A percentile compares a stretch with the other conserved stretches of the same genome.
These are phyloP conservation scores for Furnarius figulus DNA, from an alignment of 2,113 vertebrate genomes.

Conservation along the genomic window DNA sequence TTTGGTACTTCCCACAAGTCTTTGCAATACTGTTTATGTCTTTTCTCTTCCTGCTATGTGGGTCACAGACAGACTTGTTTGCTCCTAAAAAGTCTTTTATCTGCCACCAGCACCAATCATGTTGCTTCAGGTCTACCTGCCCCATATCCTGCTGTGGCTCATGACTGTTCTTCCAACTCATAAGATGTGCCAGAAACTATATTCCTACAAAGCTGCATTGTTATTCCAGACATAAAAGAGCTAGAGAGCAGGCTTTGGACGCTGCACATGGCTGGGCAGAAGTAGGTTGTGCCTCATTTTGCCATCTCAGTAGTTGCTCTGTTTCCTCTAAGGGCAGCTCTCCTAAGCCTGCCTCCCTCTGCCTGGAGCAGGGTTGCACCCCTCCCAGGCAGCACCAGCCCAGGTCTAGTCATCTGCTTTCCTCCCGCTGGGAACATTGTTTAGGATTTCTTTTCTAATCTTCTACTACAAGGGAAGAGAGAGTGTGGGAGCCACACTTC, in stretches of 20 bases:
- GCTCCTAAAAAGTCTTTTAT: constrained; percentile 41
- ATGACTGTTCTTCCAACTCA: background rate
- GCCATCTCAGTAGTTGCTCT: background rate
- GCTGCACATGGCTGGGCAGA: background rate
- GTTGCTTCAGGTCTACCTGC: background rate
- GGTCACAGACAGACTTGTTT: background rate
- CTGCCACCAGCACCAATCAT: background rate
- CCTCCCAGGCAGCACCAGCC: background rate
- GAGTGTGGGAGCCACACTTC: background rate
- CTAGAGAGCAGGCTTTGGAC: background rate
- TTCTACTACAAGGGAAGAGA: background rate
- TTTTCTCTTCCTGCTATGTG: constrained; percentile 9
- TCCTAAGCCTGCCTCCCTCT: background rate
- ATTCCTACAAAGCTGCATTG: background rate
- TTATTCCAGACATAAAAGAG: background rate
- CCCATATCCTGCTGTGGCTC: background rate
- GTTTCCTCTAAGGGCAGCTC: background rate
- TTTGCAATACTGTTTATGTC: background rate
- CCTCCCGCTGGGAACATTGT: background rate
- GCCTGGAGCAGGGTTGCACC: background rate
- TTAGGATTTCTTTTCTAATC: background rate
- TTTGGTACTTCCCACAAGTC: background rate
- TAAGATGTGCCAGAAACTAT: background rate
- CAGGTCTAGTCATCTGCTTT: background rate
- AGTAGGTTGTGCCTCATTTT: background rate